phyloP scores from a whole-genome alignment of 2,113 vertebrate species.

The Pangasianodon gigas region DNA sequence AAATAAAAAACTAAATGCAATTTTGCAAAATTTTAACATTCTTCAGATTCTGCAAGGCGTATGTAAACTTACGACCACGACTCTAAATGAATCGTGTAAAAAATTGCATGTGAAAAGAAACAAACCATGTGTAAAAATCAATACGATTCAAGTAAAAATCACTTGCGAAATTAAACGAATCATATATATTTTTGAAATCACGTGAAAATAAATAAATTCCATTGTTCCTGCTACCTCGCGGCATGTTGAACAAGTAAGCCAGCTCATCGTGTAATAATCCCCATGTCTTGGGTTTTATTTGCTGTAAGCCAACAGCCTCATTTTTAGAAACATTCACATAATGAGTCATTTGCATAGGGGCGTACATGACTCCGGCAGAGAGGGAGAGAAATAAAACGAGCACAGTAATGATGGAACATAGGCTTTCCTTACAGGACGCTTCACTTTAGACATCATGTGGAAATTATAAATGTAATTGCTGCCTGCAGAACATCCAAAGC shows the following conservation, averaged over 20 bases:
- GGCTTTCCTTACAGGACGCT: slow-evolving; percentile 37
- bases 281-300: slow-evolving; percentile 26
- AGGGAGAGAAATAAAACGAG: background rate
- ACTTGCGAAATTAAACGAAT: no score
- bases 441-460: slow-evolving; percentile 20
- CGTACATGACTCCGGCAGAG: background rate
- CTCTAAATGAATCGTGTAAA: no score
- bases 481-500: slow-evolving; percentile 44
- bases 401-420: slow-evolving; percentile 51
- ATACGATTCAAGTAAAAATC: no score
- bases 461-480: slow-evolving; percentile 26
- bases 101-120: no score
- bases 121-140: no score
- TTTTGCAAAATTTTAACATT: no score
- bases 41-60: no score
- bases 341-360: slow-evolving; percentile 42
- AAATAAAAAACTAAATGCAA: no score
- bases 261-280: background rate
- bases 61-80: no score
- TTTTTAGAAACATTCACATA: slow-evolving; percentile 48
- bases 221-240: background rate
- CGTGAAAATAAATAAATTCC: no score
- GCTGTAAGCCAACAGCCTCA: background rate
- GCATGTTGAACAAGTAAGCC: background rate
- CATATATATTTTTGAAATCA: no score